These are phyloP conservation scores for Neoarius graeffei DNA, from an alignment of 2,113 vertebrate genomes.

Conservation along the genomic window DNA sequence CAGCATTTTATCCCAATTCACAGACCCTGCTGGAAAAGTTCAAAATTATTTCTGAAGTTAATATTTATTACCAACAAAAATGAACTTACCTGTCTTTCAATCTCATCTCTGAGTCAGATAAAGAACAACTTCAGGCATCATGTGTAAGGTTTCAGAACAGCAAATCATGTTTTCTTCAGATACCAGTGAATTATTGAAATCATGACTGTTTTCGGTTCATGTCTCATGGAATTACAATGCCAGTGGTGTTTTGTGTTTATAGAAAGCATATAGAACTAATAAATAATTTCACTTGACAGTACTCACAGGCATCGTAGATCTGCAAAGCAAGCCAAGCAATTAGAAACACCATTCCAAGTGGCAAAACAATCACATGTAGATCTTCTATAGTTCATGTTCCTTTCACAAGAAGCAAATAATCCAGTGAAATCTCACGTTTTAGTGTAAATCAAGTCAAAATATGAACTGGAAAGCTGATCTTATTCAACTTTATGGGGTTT, in stretches of 20 bases:
- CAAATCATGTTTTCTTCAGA: not conserved
- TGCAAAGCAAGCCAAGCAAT: constrained; percentile 5
- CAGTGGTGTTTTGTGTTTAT: not conserved
- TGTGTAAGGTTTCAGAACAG: not conserved
- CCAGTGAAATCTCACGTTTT: not conserved
- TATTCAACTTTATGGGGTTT: no score
- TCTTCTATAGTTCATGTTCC: not conserved
- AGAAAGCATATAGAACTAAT: not conserved
- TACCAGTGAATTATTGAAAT: not conserved
- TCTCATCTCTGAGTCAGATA: not conserved
- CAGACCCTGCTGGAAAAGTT: not conserved
- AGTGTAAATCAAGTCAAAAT: not conserved
- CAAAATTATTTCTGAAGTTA: no score
- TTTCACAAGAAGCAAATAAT: not conserved
- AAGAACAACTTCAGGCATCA: not conserved
- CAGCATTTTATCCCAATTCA: not conserved
- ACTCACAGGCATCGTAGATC: constrained; percentile 9
- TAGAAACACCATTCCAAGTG: not conserved
- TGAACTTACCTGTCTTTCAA: not conserved
- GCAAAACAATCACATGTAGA: not conserved
- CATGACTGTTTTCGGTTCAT: not conserved
- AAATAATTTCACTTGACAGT: not conserved
- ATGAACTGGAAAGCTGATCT: no score
- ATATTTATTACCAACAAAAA: not conserved
- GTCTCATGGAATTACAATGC: not conserved